phyloP scores from a whole-genome alignment of 2,888 invertebrate genomes.

The Allacma fusca region DNA sequence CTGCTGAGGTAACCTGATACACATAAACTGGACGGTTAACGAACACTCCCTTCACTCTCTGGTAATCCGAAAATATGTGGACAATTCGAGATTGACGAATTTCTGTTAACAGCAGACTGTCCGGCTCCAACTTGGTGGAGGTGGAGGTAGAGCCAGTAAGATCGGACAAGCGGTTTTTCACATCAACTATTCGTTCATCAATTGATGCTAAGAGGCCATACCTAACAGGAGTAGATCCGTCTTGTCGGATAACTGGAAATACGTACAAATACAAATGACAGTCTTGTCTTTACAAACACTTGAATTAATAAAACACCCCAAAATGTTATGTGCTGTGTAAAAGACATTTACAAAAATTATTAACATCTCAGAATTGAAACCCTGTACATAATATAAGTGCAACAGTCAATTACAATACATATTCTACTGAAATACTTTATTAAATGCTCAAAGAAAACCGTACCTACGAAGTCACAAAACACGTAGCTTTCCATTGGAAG shows the following conservation, averaged over 20 bases:
- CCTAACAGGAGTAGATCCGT: conserved; percentile 83
- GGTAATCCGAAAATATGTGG: conserved; percentile 55
- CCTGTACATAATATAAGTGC: no score
- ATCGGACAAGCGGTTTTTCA: conserved; percentile 74
- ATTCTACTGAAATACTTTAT: no score
- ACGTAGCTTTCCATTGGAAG: conserved; percentile 87
- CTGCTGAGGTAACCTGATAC: conserved; percentile 51
- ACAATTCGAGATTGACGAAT: conserved; percentile 58
- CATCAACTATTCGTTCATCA: conserved; percentile 79
- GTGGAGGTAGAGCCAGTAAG: conserved; percentile 61
- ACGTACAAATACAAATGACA: no score
- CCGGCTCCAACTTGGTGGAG: conserved; percentile 55
- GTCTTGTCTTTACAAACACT: no score
- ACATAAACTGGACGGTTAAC: conserved; percentile 55
- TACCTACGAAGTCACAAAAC: conserved; percentile 78
- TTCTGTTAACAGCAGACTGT: conserved; percentile 62
- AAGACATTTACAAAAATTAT: no score
- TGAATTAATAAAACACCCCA: no score
- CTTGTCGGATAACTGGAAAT: conserved; percentile 74
- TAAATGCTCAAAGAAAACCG: no score
- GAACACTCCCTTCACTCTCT: conserved; percentile 55
- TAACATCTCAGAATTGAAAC: no score
- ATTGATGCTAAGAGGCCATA: conserved; percentile 85
- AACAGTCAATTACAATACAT: not conserved
- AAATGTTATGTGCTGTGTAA: no score